Base-by-base conservation (phyloP, 2,797 vertebrate species). In the Caiman crocodilus region DNA sequence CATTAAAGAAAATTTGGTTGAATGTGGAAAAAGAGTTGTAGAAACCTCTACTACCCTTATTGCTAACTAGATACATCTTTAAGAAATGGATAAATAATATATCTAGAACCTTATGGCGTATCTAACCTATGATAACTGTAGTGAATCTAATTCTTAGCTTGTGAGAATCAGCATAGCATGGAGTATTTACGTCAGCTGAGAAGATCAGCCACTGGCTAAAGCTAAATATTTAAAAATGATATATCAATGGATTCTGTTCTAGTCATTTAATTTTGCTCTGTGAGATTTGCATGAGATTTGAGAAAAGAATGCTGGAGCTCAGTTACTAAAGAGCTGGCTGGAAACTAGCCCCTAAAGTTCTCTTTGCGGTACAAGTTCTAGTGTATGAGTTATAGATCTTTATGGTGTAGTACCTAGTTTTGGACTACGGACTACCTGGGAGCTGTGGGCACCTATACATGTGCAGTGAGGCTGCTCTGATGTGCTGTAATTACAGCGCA, bases 181-280 rank as follows among this genome's bases (percentile, higher is more conserved):
- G 59, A 78, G 76, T 86, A 94, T 92, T 97, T 94, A 93, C 93
- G 86, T 90, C 90, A 86, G 17, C n/a, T 30, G 7, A 32, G 65
- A 30, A 67, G 30, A n/a, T 67, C n/a, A 18, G 16, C 94, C 90
- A 87, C 95, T 88, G 94, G 82, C 94, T 96, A 86, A 85, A 88
- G 89, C 84, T 82, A 78, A 95, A 93, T 95, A 90, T 78, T 95
- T 95, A 97, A 93, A 96, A 96, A 90, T 92, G 88, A 64, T 82
- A 92, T 94, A 93, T 16, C 28, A 75, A 56, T 96, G 94, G 67
- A 94, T 93, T 94, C 75, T 21, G 50, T 73, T 94, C 89, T 92
- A 82, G 88, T 94, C 92, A 89, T 87, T 94, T 57, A 79, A 80
- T 90, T 77, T 77, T 82, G 92, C 90, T 97, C 89, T 20, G 81